phyloP scores from a whole-genome alignment of 2,113 vertebrate species.

The Myiagra hebetior region DNA sequence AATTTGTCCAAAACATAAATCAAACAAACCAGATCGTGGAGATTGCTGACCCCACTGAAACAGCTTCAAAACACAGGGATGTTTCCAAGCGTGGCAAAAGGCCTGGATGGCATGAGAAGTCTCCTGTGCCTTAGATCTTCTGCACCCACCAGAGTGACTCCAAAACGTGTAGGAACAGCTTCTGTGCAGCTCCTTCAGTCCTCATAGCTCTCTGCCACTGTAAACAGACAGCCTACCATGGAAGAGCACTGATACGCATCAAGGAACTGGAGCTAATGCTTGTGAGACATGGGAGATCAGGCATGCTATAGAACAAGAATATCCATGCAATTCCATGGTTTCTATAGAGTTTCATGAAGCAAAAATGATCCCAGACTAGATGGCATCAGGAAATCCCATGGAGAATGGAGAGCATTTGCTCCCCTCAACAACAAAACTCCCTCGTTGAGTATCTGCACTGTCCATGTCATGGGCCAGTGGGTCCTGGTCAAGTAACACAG shows the following conservation, averaged over 20 bases:
- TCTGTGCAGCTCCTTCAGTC: neutral
- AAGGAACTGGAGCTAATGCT: neutral
- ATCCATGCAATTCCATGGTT: neutral
- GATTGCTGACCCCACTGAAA: neutral
- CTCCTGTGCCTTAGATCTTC: neutral
- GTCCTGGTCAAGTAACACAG: neutral
- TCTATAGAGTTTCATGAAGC: neutral
- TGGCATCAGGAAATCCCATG: neutral
- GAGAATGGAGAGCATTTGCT: neutral
- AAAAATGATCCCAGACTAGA: neutral
- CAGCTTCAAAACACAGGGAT: neutral
- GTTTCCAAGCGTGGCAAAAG: neutral
- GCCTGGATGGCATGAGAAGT: neutral
- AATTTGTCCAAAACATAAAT: neutral
- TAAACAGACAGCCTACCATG: neutral
- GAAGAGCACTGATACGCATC: neutral
- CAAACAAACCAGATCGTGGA: neutral
- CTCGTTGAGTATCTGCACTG: rapidly evolving
- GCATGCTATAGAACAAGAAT: neutral
- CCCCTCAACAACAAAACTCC: neutral
- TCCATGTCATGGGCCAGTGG: no score
- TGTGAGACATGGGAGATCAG: neutral
- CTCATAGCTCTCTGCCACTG: neutral
- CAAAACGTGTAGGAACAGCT: neutral
- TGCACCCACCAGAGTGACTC: neutral